Conservation (phyloP, 2,797 vertebrate species). For the Sciurus vulgaris region DNA sequence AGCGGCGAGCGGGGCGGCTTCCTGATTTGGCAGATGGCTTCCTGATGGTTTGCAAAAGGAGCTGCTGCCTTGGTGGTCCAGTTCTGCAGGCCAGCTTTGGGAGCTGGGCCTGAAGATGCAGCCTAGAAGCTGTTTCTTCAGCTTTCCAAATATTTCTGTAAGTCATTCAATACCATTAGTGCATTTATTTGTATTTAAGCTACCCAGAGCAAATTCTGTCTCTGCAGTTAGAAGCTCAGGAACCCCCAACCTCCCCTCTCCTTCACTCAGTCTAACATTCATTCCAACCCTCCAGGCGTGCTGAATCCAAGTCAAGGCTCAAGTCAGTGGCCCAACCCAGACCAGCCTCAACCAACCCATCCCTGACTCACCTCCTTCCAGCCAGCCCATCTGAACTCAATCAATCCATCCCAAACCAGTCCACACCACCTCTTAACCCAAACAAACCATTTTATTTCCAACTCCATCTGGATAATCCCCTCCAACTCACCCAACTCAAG, state of each 20-base stretch:
- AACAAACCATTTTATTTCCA: neutral
- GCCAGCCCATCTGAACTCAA: neutral
- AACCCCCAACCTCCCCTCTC: neutral
- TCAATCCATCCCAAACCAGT: neutral
- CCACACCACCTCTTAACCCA: neutral
- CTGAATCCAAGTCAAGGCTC: neutral
- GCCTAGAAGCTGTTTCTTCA: constrained; percentile 73
- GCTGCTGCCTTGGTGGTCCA: constrained; percentile 67
- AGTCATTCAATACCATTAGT: constrained; percentile 64
- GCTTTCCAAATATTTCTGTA: constrained; percentile 70
- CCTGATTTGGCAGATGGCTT: constrained; percentile 64
- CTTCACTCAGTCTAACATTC: neutral
- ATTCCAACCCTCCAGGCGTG: neutral
- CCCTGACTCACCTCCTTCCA: neutral
- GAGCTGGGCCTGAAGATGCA: constrained; percentile 55
- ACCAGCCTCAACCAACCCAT: neutral
- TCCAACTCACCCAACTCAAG: neutral
- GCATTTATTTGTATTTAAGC: constrained; percentile 61
- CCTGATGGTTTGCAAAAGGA: constrained; percentile 49
- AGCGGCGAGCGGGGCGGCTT: constrained; percentile 44
- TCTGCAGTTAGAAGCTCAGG: constrained; percentile 26
- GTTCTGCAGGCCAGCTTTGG: constrained; percentile 39
- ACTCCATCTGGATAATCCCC: neutral
- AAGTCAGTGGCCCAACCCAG: neutral
- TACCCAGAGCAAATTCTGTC: constrained; percentile 28